phyloP scores from a whole-genome alignment of 2,797 vertebrate species.

The Numenius phaeopus region DNA sequence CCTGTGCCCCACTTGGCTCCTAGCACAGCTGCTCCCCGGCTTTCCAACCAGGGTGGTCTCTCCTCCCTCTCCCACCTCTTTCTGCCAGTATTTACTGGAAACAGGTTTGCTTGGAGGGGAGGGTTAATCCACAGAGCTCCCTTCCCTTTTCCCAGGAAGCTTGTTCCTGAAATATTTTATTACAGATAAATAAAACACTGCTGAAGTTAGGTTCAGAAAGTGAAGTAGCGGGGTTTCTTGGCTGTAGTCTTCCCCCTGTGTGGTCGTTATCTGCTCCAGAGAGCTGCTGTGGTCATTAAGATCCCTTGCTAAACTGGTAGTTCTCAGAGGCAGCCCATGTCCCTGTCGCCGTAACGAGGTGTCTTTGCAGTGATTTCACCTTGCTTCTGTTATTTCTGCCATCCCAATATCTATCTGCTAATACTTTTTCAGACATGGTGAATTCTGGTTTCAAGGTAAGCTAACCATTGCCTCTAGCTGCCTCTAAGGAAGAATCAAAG shows the following conservation, averaged over 20 bases:
- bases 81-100: not conserved
- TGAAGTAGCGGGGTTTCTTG: not conserved
- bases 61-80: not conserved
- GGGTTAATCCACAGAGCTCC: not conserved
- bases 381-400: not conserved
- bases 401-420: not conserved
- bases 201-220: not conserved
- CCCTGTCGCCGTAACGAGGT: not conserved
- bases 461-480: not conserved
- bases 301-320: not conserved
- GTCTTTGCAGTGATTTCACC: not conserved
- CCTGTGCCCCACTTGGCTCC: accelerated
- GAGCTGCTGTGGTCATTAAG: not conserved
- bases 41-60: not conserved
- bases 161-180: slow-evolving; percentile 3
- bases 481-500: not conserved
- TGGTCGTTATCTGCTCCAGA: not conserved
- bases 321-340: not conserved
- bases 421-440: not conserved
- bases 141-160: not conserved
- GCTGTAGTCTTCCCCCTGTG: not conserved
- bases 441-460: not conserved
- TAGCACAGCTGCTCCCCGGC: not conserved
- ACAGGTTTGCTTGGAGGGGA: not conserved
- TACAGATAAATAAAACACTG: not conserved